Evolutionary conservation across 2,888 invertebrate species (phyloP).

Genomic region (Chrysolina americana): DNA sequence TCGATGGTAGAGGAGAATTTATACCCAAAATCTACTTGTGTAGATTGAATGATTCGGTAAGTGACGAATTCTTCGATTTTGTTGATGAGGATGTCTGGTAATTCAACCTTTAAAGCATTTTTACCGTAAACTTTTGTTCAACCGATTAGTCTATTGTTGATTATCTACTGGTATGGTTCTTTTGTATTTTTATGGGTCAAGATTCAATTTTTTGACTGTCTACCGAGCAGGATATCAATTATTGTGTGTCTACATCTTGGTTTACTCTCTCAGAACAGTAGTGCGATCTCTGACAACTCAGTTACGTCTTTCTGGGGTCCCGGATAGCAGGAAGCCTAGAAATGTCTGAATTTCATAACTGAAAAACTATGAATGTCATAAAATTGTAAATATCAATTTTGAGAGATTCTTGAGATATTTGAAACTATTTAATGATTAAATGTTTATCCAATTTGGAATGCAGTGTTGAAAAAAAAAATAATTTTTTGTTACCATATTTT

Average conservation of each 20-base stretch:
- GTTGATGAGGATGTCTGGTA: slow-evolving; percentile 32
- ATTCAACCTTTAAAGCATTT: slow-evolving; percentile 39
- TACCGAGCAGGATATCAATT: background rate
- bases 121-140: slow-evolving; percentile 5
- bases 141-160: slow-evolving; percentile 20
- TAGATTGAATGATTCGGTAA: background rate
- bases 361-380: too few species aligned
- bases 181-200: slow-evolving; percentile 8
- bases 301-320: too few species aligned
- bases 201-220: background rate
- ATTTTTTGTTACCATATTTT: too few species aligned
- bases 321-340: too few species aligned
- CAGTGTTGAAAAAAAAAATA: too few species aligned
- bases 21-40: slow-evolving; percentile 6
- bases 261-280: background rate
- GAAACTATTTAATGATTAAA: too few species aligned
- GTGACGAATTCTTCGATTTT: slow-evolving; percentile 1
- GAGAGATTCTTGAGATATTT: too few species aligned
- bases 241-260: background rate
- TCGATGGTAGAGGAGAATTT: background rate
- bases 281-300: too few species aligned
- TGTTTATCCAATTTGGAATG: too few species aligned
- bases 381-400: too few species aligned
- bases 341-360: too few species aligned
- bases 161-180: background rate